These are phyloP conservation scores for Oreohelix idahoensis DNA, from an alignment of 1,140 invertebrate genomes.

Conservation along the genomic window DNA sequence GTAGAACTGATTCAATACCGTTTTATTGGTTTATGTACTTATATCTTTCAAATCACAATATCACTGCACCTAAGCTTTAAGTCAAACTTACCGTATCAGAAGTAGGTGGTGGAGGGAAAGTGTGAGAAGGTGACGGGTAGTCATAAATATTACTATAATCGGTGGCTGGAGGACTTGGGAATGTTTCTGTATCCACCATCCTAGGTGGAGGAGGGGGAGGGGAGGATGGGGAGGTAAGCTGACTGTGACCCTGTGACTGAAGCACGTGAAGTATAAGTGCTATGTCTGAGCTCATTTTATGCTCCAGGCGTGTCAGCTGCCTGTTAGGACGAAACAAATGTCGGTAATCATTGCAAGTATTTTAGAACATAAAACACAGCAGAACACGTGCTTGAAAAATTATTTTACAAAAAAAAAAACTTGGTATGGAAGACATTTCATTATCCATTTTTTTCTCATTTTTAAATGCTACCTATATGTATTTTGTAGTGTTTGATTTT, in stretches of 20 bases:
- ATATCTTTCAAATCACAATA: too few relatives aligned
- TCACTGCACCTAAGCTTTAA: too few relatives aligned
- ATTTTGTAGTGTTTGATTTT: too few relatives aligned
- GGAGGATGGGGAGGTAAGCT: conserved; percentile 29
- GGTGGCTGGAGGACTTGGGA: conserved; percentile 40
- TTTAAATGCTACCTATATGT: too few relatives aligned
- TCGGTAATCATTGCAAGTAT: background rate
- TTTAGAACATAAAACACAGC: too few relatives aligned
- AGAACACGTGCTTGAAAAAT: too few relatives aligned
- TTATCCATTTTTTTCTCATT: too few relatives aligned
- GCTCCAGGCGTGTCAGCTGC: conserved; percentile 66
- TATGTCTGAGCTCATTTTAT: conserved; percentile 69
- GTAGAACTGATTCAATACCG: too few relatives aligned
- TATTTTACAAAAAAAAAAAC: too few relatives aligned
- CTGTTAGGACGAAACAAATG: conserved; percentile 43
- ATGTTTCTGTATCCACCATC: conserved; percentile 42
- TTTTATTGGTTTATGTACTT: too few relatives aligned
- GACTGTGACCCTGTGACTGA: conserved; percentile 47
- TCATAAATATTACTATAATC: conserved; percentile 39
- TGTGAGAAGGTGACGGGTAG: conserved; percentile 37
- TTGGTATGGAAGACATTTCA: too few relatives aligned
- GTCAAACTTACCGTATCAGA: conserved; percentile 36
- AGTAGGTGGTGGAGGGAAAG: conserved; percentile 46
- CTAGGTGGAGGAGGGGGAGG: conserved; percentile 41
- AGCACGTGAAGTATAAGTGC: conserved; percentile 67